These are phyloP conservation scores for Dissostichus mawsoni DNA, from an alignment of 2,113 vertebrate genomes.

Conservation along the genomic window DNA sequence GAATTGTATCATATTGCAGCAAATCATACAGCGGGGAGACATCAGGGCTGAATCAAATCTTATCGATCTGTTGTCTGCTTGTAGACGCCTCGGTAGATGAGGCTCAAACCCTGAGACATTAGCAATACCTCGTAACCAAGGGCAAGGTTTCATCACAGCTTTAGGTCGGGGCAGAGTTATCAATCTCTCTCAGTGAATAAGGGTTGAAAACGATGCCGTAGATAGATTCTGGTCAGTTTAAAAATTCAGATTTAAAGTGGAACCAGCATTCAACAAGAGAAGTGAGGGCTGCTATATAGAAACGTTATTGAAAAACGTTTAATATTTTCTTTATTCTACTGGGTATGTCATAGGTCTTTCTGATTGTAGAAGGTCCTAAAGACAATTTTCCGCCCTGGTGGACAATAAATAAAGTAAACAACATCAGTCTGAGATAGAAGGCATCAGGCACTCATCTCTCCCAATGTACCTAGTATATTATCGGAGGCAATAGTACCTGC, in stretches of 20 bases:
- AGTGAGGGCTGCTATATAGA: not conserved
- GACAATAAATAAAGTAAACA: constrained; percentile 18
- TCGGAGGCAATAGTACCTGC: constrained; percentile 7
- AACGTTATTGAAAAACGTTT: not conserved
- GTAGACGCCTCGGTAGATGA: constrained; percentile 43
- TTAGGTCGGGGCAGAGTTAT: constrained; percentile 11
- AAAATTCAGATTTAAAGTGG: constrained; percentile 1
- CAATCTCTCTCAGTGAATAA: constrained; percentile 19
- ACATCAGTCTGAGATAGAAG: constrained; percentile 11
- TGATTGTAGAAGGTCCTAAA: not conserved
- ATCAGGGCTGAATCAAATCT: constrained; percentile 45
- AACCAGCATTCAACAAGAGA: not conserved
- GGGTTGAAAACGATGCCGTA: not conserved
- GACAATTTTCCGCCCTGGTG: constrained; percentile 27
- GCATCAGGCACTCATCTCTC: not conserved
- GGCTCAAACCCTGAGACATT: constrained; percentile 17
- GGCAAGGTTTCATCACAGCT: constrained; percentile 43
- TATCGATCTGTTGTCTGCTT: constrained; percentile 57
- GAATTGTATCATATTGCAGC: constrained; percentile 35
- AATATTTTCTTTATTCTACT: not conserved
- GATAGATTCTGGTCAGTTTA: not conserved
- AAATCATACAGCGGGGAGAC: constrained; percentile 24
- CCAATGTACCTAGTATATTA: not conserved
- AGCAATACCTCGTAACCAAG: constrained; percentile 43
- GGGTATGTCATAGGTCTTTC: not conserved